These are phyloP conservation scores for Drosophila sulfurigaster DNA, from an alignment of 1,140 invertebrate species.

Conservation along the genomic window DNA sequence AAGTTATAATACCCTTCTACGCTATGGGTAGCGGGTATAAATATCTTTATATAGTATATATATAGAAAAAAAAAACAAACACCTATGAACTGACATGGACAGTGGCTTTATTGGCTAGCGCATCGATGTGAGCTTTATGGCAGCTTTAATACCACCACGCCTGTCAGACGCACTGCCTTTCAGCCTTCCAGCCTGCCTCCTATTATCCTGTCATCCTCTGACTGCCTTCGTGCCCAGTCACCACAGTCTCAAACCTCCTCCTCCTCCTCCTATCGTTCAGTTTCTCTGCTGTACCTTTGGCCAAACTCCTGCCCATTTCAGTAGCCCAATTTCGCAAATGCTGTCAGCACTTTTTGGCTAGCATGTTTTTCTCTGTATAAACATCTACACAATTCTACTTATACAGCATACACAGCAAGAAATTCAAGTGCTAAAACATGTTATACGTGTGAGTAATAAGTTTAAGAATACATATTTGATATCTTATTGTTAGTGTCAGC, in stretches of 20 bases:
- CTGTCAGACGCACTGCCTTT: slow-evolving; percentile 64
- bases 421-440: background rate
- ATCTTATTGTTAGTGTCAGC: too few species aligned
- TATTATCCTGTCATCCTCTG: slow-evolving; percentile 4
- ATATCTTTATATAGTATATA: too few species aligned
- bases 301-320: slow-evolving; percentile 5
- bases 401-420: slow-evolving; percentile 31
- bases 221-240: background rate
- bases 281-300: background rate
- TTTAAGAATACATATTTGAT: too few species aligned
- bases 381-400: slow-evolving; percentile 20
- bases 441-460: too few species aligned
- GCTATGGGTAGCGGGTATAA: too few species aligned
- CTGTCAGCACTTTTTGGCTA: slow-evolving; percentile 76
- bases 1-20: too few species aligned
- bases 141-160: slow-evolving; percentile 52
- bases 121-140: slow-evolving; percentile 59
- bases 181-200: background rate
- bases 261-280: slow-evolving; percentile 30
- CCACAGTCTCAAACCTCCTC: background rate
- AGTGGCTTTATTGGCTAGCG: slow-evolving; percentile 44
- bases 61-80: background rate
- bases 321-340: slow-evolving; percentile 73
- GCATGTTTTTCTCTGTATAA: slow-evolving; percentile 21
- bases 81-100: slow-evolving; percentile 24